Evolutionary conservation across 2,113 vertebrate genomes (phyloP), one percentile per base, ranked within the genome.

Genomic region (Chlamydotis undulata): DNA sequence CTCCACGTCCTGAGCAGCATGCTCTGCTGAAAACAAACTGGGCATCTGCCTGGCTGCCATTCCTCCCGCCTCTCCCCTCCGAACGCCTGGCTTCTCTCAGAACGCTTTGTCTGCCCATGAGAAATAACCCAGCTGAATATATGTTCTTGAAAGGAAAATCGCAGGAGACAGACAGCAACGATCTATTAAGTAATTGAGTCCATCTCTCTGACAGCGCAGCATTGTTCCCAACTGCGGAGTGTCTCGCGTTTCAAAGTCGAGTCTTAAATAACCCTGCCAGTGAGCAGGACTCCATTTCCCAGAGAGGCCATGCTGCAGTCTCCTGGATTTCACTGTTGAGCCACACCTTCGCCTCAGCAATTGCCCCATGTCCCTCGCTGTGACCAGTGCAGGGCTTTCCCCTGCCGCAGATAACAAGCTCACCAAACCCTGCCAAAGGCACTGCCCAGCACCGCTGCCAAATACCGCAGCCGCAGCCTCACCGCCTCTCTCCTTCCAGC

Each of bases 111-210:
- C 92, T 92, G 90, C 92, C 90, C 96, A 93, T 89, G 88, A 97
- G 96, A 95, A 96, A 96, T 90, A 96, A 93, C 69, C 92, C 93
- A 90, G 86, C 76, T 89, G 94, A 95, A 86, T 92, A 31, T 81
- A 90, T 77, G 94, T 83, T 96, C 96, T 87, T 87, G 95, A 94
- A 95, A 95, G 83, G 91, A 93, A 93, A 90, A 95, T 92, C 7
- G 4, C 89, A 96, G 92, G 83, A 95, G 95, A 95, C 92, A 90
- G 88, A 94, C 96, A 95, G 95, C 88, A 84, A 87, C 39, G 71
- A 93, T 92, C 95, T 97, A 95, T 93, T 93, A 96, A 94, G 94
- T 94, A 96, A 96, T 92, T 94, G 90, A 95, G 95, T 93, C 92
- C 95, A 84, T 95, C 95, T 90, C 95, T 83, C 76, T 83, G 90